Evolutionary conservation across 2,113 vertebrate genomes (phyloP), one percentile per base, ranked within the genome.

Genomic region (Myotis davidii): DNA sequence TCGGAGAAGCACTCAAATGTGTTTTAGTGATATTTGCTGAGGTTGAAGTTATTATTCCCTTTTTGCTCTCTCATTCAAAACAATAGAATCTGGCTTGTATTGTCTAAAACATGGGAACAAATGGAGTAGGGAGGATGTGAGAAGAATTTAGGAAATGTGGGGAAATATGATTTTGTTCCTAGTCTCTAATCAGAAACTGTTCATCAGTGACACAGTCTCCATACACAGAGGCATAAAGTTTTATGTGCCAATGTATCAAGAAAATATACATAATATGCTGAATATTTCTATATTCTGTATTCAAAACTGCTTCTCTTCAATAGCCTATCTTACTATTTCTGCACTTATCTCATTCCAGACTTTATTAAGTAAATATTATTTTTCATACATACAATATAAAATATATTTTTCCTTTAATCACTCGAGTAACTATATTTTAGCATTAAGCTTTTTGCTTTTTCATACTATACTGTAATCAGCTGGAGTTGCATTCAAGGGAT

Each of bases 301-400:
- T 69, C n/a, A 88, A 83, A 54, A 42, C 9, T n/a, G 11, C 37
- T 6, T 42, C 18, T 86, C 11, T 81, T 69, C 39, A 77, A 21
- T 70, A 29, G 70, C 32, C 9, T 74, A 7, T 32, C 20, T 50
- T 85, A 50, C 45, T 74, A 13, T 56, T 92, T 92, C 37, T 23
- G 32, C 4, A 69, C 3, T 25, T 45, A 52, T 42, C 79, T 10
- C 32, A 69, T 45, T 74, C 23, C 32, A 86, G 48, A 69, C 54
- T 86, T 92, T n/a, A 81, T 92, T 64, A 94, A 76, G 34, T 16
- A 92, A 76, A 78, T 83, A 34, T n/a, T 39, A 18, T 27, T 88
- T 90, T 76, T 79, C 50, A 76, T 61, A 79, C 12, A 78, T 64
- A 59, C 20, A 64, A 45, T 78, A 9, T 61, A 70, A 45, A 78